Evolutionary conservation across 2,797 vertebrate genomes (phyloP).

Genomic region (Peromyscus aztecus): DNA sequence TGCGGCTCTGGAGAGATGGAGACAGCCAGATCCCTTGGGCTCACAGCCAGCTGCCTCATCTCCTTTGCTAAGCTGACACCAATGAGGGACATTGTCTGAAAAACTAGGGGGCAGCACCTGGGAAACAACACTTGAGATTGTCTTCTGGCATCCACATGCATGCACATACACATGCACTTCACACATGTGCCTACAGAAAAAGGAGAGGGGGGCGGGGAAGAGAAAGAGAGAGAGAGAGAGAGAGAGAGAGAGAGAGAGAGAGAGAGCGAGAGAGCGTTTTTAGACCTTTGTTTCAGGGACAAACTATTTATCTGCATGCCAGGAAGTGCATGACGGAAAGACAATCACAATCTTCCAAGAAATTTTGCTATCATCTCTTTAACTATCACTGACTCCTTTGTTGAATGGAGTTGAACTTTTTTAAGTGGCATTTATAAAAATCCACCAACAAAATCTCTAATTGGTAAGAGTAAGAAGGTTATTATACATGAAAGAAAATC

Average conservation of each 20-base stretch:
- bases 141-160: neutral
- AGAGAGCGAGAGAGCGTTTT: neutral
- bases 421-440: conserved; percentile 47
- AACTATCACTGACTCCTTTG: neutral
- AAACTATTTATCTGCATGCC: neutral
- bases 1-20: neutral
- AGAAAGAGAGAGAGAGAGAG: neutral
- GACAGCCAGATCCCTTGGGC: neutral
- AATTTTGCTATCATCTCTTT: neutral
- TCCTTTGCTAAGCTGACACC: neutral
- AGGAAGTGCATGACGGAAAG: neutral
- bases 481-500: conserved; percentile 41
- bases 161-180: neutral
- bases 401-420: neutral
- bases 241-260: neutral
- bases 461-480: neutral
- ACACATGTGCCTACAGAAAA: neutral
- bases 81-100: neutral
- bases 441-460: neutral
- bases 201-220: neutral
- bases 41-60: neutral
- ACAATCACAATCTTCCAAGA: neutral
- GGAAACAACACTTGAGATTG: neutral
- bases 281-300: neutral
- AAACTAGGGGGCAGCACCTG: rapidly evolving